phyloP scores from a whole-genome alignment of 2,797 vertebrate genomes.

The Denticeps clupeoides region DNA sequence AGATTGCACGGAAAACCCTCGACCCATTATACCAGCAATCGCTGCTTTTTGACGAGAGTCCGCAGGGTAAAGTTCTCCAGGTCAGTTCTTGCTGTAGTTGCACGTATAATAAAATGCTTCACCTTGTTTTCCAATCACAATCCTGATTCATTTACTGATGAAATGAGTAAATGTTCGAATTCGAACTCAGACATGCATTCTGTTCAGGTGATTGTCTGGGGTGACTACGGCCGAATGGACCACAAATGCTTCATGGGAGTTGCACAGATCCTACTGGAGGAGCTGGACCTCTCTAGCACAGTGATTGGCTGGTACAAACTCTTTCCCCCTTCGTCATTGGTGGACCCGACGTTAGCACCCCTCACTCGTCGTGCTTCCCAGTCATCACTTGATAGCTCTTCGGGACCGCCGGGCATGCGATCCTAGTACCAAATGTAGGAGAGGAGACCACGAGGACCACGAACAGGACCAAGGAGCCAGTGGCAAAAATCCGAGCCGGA shows the following conservation, averaged over 20 bases:
- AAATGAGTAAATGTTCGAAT: neutral
- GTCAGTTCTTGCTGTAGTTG: conserved; percentile 46
- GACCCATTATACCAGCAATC: conserved; percentile 96
- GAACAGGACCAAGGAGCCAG: conserved; percentile 45
- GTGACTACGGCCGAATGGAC: conserved; percentile 97
- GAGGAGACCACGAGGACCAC: conserved; percentile 21
- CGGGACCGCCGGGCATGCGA: conserved; percentile 81
- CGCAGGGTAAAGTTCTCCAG: conserved; percentile 97
- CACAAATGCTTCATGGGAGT: conserved; percentile 99
- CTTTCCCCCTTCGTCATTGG: conserved; percentile 93
- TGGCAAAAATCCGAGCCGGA: conserved; percentile 67
- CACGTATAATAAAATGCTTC: neutral
- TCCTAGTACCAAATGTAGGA: conserved; percentile 73
- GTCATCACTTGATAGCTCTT: conserved; percentile 93
- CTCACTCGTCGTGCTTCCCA: conserved; percentile 94
- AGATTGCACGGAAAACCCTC: conserved; percentile 98
- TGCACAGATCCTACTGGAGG: conserved; percentile 95
- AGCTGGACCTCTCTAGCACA: conserved; percentile 94
- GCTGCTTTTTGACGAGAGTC: conserved; percentile 90
- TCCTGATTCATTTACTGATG: neutral
- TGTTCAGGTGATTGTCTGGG: conserved; percentile 92
- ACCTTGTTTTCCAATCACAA: neutral
- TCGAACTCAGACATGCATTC: neutral
- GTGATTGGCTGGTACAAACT: conserved; percentile 99
- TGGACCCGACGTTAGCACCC: conserved; percentile 95